Base-by-base conservation (phyloP, 2,113 vertebrate species). In the Machaerirhynchus nigripectus region DNA sequence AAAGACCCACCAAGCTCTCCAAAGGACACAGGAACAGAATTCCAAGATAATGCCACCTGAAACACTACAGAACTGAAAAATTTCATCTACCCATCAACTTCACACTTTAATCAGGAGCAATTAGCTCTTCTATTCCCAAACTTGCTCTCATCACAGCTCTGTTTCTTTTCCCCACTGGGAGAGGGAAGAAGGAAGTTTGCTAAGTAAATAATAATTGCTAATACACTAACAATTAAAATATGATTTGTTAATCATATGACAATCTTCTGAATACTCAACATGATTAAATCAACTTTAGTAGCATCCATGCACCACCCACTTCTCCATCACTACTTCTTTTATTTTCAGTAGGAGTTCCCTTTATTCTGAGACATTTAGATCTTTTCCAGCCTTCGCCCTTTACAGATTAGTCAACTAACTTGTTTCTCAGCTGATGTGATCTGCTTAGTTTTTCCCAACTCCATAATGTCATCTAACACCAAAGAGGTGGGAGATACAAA, bases 211-310 rank as follows among this genome's bases (percentile, higher is more conserved):
- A 95, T 78, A 56, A 84, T 49, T 13, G 3, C 20, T 87, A 97
- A 95, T 89, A 71, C 0, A 0, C 80, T 85, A 95, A 95, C 84
- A 95, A 96, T 91, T 97, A 89, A 95, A 95, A 94, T 60, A 92
- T 26, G 16, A 92, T 94, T 96, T 97, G 90, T 89, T 94, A 95
- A 94, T 90, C 92, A 84, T 50, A 94, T 84, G 60, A 75, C 85
- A 87, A 52, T 49, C 56, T 83, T 82, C 57, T 79, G 65, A 92
- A 95, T 26, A 64, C 85, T 82, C 65, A 84, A 52, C 16, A 40
- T 21, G 28, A 92, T 92, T 87, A 87, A 93, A 92, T 81, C 65
- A 81, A 37, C 64, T 74, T 93, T 14, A 84, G 65, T 20, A 65
- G 57, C 65, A 93, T 64, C 30, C 56, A 71, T 21, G 42, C 35